phyloP scores from a whole-genome alignment of 2,113 vertebrate genomes.

The Gallinago undulata region DNA sequence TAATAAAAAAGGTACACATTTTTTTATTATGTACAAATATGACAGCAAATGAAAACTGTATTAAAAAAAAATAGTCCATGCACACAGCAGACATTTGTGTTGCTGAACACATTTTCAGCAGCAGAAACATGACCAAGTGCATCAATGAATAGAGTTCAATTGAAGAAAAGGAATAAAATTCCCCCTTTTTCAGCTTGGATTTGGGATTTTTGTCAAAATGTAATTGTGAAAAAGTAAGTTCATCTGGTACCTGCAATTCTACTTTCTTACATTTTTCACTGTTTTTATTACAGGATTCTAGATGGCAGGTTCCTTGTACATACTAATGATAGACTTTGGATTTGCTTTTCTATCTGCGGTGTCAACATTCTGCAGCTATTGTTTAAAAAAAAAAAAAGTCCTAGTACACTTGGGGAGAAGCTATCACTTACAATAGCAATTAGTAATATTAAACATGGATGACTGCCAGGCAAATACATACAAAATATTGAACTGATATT shows the following conservation, averaged over 20 bases:
- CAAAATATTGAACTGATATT: conserved; percentile 1
- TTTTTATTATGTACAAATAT: too few species aligned
- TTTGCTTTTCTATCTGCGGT: background rate
- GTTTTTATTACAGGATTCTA: background rate
- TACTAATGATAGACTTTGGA: background rate
- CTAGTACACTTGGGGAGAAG: background rate
- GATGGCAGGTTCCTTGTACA: background rate
- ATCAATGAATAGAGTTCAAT: background rate
- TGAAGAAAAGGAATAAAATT: background rate
- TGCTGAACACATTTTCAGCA: background rate
- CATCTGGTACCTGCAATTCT: background rate
- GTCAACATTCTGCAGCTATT: background rate
- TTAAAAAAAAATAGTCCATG: background rate
- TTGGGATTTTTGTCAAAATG: background rate
- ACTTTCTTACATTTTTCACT: background rate
- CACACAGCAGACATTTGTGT: background rate
- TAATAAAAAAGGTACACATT: background rate
- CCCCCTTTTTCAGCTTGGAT: background rate
- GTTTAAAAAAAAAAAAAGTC: background rate
- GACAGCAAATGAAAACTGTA: background rate
- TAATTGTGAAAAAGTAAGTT: background rate
- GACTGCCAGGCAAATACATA: conserved; percentile 13
- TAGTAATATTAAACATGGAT: conserved; percentile 35
- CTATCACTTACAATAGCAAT: background rate
- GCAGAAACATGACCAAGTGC: background rate